Evolutionary conservation across 2,113 vertebrate genomes (phyloP).

Genomic region (Anas platyrhynchos): DNA sequence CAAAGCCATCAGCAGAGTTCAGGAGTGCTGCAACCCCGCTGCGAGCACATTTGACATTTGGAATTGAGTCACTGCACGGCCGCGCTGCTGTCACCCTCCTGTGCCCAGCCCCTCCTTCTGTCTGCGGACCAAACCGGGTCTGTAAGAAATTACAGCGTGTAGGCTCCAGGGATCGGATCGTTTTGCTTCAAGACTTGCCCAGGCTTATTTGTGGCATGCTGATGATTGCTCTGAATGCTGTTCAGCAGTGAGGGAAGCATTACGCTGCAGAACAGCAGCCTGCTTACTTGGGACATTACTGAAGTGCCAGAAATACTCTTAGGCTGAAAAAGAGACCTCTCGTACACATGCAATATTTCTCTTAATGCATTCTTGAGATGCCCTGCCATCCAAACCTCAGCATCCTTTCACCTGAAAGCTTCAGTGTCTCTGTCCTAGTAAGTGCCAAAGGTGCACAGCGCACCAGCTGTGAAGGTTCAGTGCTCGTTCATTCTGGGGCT

Average conservation of each 20-base stretch:
- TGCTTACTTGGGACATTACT: not conserved
- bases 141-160: no score
- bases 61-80: no score
- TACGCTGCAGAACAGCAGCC: not conserved
- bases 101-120: no score
- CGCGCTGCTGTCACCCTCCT: no score
- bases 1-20: no score
- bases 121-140: no score
- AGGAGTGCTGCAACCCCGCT: no score
- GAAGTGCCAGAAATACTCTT: not conserved
- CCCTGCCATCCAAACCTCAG: not conserved
- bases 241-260: not conserved
- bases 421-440: not conserved
- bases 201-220: not conserved
- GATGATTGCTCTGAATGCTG: not conserved
- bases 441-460: not conserved
- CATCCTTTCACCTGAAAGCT: not conserved
- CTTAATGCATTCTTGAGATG: not conserved
- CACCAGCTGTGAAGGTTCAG: not conserved
- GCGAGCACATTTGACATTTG: no score
- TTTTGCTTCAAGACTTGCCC: not conserved
- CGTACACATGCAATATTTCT: not conserved
- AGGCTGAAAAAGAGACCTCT: not conserved
- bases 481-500: not conserved
- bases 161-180: not conserved